A percentile compares a stretch with the other conserved stretches of the same genome.
These are phyloP conservation scores for Ornithoptera priamus DNA, from an alignment of 2,888 invertebrate species.

Conservation along the genomic window DNA sequence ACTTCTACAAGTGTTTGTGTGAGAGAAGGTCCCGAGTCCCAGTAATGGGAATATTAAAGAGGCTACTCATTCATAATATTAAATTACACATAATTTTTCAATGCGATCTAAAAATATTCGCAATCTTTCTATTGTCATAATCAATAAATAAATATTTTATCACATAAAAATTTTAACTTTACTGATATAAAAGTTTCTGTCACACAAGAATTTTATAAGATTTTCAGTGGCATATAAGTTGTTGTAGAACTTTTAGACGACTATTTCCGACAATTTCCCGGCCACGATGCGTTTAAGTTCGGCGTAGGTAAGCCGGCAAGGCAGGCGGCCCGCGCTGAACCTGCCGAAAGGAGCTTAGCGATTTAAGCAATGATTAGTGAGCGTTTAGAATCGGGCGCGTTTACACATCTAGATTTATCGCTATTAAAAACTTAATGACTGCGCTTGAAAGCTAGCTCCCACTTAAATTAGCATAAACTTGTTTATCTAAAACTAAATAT, in stretches of 20 bases:
- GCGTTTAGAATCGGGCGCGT: constrained; percentile 44
- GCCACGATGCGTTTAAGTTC: constrained; percentile 30
- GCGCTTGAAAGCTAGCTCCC: constrained; percentile 44
- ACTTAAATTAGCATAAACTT: constrained; percentile 72
- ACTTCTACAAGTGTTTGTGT: no score
- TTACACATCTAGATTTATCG: constrained; percentile 63
- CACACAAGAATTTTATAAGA: no score
- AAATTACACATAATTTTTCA: no score
- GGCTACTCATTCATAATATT: no score
- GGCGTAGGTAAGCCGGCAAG: constrained; percentile 34
- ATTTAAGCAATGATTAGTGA: constrained; percentile 50
- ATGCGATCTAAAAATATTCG: no score
- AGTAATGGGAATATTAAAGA: no score
- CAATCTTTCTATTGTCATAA: no score
- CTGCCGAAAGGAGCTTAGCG: constrained; percentile 45
- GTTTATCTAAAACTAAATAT: constrained; percentile 59
- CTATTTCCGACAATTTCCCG: neutral
- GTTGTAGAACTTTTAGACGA: neutral
- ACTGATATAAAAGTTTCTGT: no score
- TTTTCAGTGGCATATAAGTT: no score
- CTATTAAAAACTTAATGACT: constrained; percentile 65
- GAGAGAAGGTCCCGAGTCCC: no score
- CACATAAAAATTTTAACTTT: no score
- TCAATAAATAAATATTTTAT: no score
- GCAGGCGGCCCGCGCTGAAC: constrained; percentile 35